Evolutionary conservation across 2,888 invertebrate genomes (phyloP), one percentile per base, ranked within the genome.

Genomic region (Microctonus brassicae): DNA sequence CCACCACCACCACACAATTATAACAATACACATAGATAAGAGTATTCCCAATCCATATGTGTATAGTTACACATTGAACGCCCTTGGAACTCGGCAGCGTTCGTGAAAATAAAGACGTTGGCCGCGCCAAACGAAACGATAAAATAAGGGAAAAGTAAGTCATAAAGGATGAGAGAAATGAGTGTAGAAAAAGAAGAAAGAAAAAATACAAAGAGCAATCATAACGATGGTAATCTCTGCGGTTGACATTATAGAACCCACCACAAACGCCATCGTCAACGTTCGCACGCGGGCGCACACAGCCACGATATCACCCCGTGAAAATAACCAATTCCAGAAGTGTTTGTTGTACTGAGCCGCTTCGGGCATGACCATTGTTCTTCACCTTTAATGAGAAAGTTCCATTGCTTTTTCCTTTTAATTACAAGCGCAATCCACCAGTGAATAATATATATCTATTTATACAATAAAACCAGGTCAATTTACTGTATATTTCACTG

Each of bases 321-420:
- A 84, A 83, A 84, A 84, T 84, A 84, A 84, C 84, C 82, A 84
- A 84, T 84, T 83, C 74, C 80, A 79, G 78, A 81, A 82, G 83
- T 82, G 83, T 83, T 84, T 82, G 82, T 82, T 83, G 80, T 81
- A 78, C 72, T 65, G 73, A 68, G 79, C 58, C 77, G 73, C 74
- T 73, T 66, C 68, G 76, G 75, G 73, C 77, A 76, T 17, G 17
- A 47, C 79, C 78, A 78, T 82, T 82, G 79, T 80, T 78, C 55
- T 62, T 73, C 60, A 68, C 73, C 69, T 73, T 77, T 77, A 47
- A 47, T 47, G 47, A 47, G 47, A 47, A 47, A 47, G 47, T 47
- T 47, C 47, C 47, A 47, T 47, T 17, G 47, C 47, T n/a, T 47
- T 17, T 47, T 47, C 17, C 68, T 69, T 73, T 66, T 74, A 76